phyloP scores from a whole-genome alignment of 2,797 vertebrate genomes.

The Sebastes flavidus region DNA sequence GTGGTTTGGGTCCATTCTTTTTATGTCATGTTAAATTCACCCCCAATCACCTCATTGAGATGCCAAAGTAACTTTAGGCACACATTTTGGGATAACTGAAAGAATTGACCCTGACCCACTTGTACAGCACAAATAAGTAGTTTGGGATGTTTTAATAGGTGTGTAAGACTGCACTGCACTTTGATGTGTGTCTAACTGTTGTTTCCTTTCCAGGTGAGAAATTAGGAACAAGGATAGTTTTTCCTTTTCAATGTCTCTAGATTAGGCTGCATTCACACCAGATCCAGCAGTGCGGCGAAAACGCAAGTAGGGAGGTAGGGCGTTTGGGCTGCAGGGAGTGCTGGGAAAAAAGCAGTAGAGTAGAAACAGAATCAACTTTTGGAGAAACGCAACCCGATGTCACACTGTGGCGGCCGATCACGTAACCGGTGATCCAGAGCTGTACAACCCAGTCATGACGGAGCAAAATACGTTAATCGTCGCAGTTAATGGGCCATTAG shows the following conservation, averaged over 20 bases:
- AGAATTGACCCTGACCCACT: conserved; percentile 29
- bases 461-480: no score
- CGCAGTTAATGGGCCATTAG: no score
- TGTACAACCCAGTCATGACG: no score
- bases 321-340: no score
- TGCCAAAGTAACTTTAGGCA: background rate
- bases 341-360: no score
- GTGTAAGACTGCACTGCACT: background rate
- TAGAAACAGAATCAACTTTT: no score
- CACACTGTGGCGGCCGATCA: no score
- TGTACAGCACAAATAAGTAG: background rate
- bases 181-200: background rate
- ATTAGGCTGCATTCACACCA: no score
- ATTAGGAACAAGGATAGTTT: background rate
- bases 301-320: no score
- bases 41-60: background rate
- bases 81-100: background rate
- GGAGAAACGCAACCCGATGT: no score
- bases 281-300: no score
- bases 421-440: no score
- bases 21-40: conserved; percentile 2
- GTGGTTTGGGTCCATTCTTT: conserved; percentile 44
- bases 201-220: conserved; percentile 34
- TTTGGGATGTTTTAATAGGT: background rate
- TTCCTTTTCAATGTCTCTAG: background rate